phyloP scores from a whole-genome alignment of 2,113 vertebrate genomes.

The Pitta sordida region DNA sequence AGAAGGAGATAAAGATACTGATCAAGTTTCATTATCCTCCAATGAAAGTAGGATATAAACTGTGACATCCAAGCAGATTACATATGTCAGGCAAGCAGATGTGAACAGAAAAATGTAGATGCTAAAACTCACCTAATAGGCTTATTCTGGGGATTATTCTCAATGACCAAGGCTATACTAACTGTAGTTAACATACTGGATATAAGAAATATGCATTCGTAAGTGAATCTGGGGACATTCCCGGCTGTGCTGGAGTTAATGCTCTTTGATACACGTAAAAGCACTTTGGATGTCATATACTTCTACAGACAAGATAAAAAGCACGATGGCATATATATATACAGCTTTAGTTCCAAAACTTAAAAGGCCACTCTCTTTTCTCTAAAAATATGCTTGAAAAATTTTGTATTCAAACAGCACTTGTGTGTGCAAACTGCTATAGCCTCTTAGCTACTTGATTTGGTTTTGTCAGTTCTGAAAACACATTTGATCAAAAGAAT shows the following conservation, averaged over 20 bases:
- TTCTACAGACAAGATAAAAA: background rate
- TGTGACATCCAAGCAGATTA: slow-evolving; percentile 50
- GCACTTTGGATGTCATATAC: background rate
- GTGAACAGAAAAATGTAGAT: slow-evolving; percentile 44
- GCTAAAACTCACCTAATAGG: slow-evolving; percentile 53
- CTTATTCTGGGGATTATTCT: slow-evolving; percentile 45
- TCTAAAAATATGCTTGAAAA: background rate
- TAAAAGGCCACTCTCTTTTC: background rate
- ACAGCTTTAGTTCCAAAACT: background rate
- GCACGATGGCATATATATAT: background rate
- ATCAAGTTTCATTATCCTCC: slow-evolving; percentile 34
- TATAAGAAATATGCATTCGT: background rate
- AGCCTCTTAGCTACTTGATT: background rate
- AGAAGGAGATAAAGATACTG: slow-evolving; percentile 9
- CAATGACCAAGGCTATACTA: slow-evolving; percentile 1
- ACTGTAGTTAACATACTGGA: background rate
- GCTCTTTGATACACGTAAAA: slow-evolving; percentile 5
- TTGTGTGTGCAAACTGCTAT: background rate
- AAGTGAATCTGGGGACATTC: background rate
- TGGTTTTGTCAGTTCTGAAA: background rate
- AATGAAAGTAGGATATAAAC: slow-evolving; percentile 42
- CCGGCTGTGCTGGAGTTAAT: slow-evolving; percentile 1
- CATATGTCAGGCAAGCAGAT: slow-evolving; percentile 44
- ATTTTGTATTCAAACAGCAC: background rate
- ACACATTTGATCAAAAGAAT: background rate